Conservation (phyloP, 1,140 invertebrate genomes). For the Melanaphis sacchari region DNA sequence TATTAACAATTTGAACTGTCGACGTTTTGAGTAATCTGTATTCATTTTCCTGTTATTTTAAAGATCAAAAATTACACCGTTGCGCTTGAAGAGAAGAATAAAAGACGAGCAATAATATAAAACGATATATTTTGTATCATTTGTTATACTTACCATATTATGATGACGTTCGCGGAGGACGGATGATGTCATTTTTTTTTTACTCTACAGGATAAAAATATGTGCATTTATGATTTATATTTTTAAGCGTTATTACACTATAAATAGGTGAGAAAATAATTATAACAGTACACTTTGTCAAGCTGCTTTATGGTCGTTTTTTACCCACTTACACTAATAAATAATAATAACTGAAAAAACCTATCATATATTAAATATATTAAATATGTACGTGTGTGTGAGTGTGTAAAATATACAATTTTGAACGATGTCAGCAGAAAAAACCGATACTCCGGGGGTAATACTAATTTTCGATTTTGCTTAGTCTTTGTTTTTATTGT, state of each 20-base stretch:
- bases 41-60: neutral
- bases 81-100: neutral
- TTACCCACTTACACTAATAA: neutral
- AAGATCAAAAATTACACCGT: neutral
- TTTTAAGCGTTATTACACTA: neutral
- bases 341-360: neutral
- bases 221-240: conserved; percentile 5
- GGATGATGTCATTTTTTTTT: neutral
- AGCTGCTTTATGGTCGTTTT: neutral
- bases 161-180: neutral
- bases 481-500: neutral
- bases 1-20: neutral
- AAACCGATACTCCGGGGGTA: neutral
- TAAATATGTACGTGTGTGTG: neutral
- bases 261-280: neutral
- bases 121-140: neutral
- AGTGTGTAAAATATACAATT: neutral
- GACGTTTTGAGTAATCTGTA: neutral
- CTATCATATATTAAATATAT: neutral
- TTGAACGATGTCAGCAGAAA: neutral
- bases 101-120: neutral
- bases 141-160: conserved; percentile 3
- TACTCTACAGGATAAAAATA: neutral
- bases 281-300: conserved; percentile 3
- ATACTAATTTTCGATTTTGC: conserved; percentile 17